A percentile compares a stretch with the other conserved stretches of the same genome.
Evolutionary conservation across 2,113 vertebrate genomes (phyloP).

Genomic region (Halcyon senegalensis): DNA sequence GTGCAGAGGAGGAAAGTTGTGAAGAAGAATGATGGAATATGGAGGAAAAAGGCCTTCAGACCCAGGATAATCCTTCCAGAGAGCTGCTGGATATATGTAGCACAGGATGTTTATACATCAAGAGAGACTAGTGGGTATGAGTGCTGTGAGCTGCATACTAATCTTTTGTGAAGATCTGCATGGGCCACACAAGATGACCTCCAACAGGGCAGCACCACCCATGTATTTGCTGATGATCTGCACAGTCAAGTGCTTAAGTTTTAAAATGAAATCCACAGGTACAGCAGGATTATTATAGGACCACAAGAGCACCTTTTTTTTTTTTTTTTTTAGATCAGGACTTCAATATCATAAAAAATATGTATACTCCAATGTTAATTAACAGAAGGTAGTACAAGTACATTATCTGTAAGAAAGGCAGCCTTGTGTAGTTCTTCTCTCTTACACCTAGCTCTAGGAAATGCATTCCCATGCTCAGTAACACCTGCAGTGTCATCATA

Average conservation of each 20-base stretch:
- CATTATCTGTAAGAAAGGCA: not conserved
- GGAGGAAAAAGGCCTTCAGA: not conserved
- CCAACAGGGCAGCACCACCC: not conserved
- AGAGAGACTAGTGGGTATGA: not conserved
- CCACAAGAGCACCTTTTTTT: not conserved
- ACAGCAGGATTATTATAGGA: not conserved
- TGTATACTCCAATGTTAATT: not conserved
- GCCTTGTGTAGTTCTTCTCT: not conserved
- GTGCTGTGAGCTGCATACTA: not conserved
- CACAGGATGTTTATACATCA: not conserved
- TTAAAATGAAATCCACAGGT: not conserved
- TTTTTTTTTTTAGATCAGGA: not conserved
- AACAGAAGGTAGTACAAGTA: not conserved
- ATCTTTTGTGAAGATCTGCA: not conserved
- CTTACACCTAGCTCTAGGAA: not conserved
- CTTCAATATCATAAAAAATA: not conserved
- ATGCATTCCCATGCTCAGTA: not conserved
- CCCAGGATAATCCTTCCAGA: not conserved
- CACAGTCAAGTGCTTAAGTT: rapidly evolving
- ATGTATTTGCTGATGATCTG: not conserved
- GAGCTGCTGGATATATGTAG: not conserved
- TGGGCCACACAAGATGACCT: not conserved
- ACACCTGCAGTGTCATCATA: not conserved
- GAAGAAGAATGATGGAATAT: not conserved
- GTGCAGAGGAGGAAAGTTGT: not conserved